phyloP scores from a whole-genome alignment of 2,888 invertebrate genomes.

The Melolontha melolontha region DNA sequence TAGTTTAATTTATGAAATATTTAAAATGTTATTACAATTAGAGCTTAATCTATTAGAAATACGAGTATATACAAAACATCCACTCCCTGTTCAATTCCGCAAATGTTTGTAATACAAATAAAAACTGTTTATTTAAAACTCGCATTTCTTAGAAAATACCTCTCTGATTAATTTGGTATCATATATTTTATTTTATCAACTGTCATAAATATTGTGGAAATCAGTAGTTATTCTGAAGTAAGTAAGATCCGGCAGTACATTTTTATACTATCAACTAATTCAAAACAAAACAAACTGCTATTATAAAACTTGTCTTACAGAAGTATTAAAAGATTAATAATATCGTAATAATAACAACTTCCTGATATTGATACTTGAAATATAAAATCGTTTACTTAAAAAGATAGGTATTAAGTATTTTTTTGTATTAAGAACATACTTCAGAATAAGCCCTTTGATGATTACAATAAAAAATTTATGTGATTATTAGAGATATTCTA shows the following conservation, averaged over 20 bases:
- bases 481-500: neutral
- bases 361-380: constrained; percentile 29
- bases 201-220: constrained; percentile 11
- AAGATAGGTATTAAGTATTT: constrained; percentile 10
- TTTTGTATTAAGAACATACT: constrained; percentile 16
- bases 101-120: too few relatives aligned
- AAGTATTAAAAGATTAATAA: constrained; percentile 29
- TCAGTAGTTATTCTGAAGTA: constrained; percentile 2
- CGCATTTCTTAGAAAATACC: constrained; percentile 9
- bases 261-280: neutral
- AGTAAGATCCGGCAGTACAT: constrained; percentile 21
- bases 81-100: too few relatives aligned
- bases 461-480: neutral
- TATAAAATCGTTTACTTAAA: constrained; percentile 3
- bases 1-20: too few relatives aligned
- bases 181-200: constrained; percentile 4
- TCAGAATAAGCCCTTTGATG: constrained; percentile 3
- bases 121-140: too few relatives aligned
- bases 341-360: constrained; percentile 30
- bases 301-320: constrained; percentile 23
- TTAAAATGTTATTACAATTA: too few relatives aligned
- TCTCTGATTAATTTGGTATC: neutral
- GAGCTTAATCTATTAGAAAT: too few relatives aligned
- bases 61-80: too few relatives aligned
- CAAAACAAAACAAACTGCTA: neutral